A percentile compares a stretch with the other conserved stretches of the same genome.
phyloP scores from a whole-genome alignment of 1,140 invertebrate species.

The Steinernema khuongi region DNA sequence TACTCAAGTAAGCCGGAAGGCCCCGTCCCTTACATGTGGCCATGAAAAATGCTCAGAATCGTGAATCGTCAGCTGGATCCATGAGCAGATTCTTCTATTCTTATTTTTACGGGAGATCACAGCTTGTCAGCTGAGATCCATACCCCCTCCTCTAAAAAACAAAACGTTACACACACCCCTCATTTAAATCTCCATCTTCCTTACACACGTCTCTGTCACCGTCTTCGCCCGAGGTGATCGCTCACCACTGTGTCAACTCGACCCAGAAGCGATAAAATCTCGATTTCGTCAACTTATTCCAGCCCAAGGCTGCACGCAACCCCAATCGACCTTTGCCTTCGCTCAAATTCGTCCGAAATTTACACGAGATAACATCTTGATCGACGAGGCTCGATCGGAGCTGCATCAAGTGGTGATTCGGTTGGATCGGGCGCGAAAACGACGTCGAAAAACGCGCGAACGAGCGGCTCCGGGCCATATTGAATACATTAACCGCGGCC shows the following conservation, averaged over 20 bases:
- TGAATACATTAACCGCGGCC: constrained; percentile 1
- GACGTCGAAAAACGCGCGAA: background rate
- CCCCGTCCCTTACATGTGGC: no score
- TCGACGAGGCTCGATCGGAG: no score
- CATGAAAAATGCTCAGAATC: no score
- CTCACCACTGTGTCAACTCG: background rate
- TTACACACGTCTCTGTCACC: background rate
- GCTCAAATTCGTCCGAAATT: background rate
- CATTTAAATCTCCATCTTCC: background rate
- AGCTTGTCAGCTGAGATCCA: no score
- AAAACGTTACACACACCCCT: no score
- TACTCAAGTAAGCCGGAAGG: no score
- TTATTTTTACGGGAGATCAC: no score
- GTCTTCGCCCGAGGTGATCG: background rate
- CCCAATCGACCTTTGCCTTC: background rate
- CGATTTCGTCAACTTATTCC: background rate
- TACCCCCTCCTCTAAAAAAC: no score
- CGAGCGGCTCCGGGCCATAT: background rate
- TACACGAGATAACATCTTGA: background rate
- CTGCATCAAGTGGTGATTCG: no score
- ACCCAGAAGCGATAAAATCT: background rate
- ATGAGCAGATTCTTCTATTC: no score
- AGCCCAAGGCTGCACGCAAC: background rate
- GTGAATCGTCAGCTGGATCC: no score
- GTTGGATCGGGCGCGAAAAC: background rate